A percentile compares a stretch with the other conserved stretches of the same genome.
phyloP scores from a whole-genome alignment of 2,113 vertebrate species.

The Holacanthus passer region DNA sequence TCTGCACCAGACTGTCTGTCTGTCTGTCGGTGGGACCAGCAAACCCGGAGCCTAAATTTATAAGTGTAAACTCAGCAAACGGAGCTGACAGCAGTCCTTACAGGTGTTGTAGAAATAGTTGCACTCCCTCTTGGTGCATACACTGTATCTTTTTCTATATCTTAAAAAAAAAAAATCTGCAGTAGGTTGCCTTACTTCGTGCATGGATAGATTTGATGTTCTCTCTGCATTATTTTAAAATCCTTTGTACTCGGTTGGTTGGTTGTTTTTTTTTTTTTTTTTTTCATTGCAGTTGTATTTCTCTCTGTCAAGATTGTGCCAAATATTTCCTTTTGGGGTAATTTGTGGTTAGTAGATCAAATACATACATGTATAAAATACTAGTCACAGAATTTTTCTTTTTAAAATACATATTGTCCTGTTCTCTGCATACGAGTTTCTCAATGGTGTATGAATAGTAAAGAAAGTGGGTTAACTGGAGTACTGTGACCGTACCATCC shows the following conservation, averaged over 20 bases:
- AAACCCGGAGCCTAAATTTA: conserved; percentile 43
- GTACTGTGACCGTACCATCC: conserved; percentile 57
- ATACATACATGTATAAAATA: conserved; percentile 65
- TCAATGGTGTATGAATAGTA: conserved; percentile 63
- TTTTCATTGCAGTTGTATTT: conserved; percentile 65
- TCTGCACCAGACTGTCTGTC: conserved; percentile 61
- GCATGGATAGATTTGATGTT: conserved; percentile 93
- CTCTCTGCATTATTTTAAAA: conserved; percentile 86
- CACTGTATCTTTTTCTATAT: conserved; percentile 87
- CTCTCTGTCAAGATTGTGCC: conserved; percentile 74
- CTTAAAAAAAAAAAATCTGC: conserved; percentile 89
- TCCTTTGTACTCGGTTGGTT: conserved; percentile 75
- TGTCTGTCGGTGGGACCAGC: conserved; percentile 36
- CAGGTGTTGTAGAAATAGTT: conserved; percentile 80
- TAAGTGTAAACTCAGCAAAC: conserved; percentile 58
- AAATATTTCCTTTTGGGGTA: conserved; percentile 71
- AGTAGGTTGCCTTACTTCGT: conserved; percentile 93
- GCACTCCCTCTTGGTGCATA: conserved; percentile 70
- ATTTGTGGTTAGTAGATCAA: conserved; percentile 76
- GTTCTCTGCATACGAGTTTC: conserved; percentile 73
- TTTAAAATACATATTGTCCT: conserved; percentile 64
- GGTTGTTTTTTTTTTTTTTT: conserved; percentile 43
- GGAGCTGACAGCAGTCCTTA: conserved; percentile 58
- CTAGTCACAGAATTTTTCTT: conserved; percentile 62
- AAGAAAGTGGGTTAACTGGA: conserved; percentile 65